Evolutionary conservation across 2,113 vertebrate species (phyloP), one percentile per base, ranked within the genome.

Genomic region (Ciconia boyciana): DNA sequence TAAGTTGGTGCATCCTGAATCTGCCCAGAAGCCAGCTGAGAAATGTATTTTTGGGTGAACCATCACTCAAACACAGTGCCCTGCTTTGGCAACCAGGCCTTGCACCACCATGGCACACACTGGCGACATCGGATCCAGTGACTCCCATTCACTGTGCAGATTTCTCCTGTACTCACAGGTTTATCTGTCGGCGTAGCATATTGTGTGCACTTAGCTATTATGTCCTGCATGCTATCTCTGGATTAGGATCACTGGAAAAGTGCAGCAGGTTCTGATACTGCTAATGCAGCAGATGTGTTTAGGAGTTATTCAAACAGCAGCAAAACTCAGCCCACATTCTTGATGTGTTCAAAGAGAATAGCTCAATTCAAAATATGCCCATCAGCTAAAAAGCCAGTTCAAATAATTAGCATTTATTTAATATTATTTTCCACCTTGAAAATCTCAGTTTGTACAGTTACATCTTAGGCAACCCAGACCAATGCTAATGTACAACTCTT

Each of bases 341-440:
- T 0, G 0, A 26, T 31, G 34, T 5, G 13, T 22, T 51, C 65
- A 91, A 88, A 93, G 41, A 79, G 29, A 89, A 89, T 10, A 70
- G 41, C 57, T 95, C 41, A 29, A 89, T 84, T 93, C 62, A 96
- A 94, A 95, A 94, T 44, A 55, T 14, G 41, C 22, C 29, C 43
- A 87, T 60, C 58, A 60, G 70, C 92, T 93, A 92, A 94, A 92
- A 93, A 62, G 41, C 5, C 41, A 74, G 10, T 61, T 81, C 86
- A 46, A 89, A 84, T 57, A 71, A 93, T 79, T 92, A 87, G 39
- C 62, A 93, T 75, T 75, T 90, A 46, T 82, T 78, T 74, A 70
- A 90, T 46, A 79, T 58, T 83, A 86, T 91, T 96, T 97, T 95
- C 69, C 44, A 96, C 87, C 72, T 76, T 96, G 51, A 89, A 87